Evolutionary conservation across 1,140 invertebrate genomes (phyloP).

Genomic region (Drosophila kurseongensis): DNA sequence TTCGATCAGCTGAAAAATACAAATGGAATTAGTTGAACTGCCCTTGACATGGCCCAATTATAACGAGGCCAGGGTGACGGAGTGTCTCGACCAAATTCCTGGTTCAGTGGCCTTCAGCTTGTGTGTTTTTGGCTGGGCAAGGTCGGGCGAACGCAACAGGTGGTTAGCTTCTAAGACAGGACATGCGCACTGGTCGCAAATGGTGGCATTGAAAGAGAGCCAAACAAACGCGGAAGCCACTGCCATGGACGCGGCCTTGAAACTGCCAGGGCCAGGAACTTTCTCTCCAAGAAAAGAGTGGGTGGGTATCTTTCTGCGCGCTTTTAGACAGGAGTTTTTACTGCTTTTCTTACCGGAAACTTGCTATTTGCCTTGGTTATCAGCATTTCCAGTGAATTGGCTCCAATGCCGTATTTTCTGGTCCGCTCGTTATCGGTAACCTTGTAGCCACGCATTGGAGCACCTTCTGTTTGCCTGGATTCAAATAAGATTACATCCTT

Average conservation of each 20-base stretch:
- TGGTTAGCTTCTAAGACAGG: constrained; percentile 28
- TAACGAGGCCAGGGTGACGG: constrained; percentile 33
- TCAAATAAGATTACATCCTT: constrained; percentile 21
- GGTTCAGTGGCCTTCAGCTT: constrained; percentile 44
- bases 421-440: constrained; percentile 88
- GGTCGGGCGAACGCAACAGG: constrained; percentile 56
- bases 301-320: background rate
- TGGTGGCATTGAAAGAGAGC: constrained; percentile 64
- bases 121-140: constrained; percentile 10
- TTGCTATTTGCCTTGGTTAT: constrained; percentile 88
- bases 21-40: constrained; percentile 22
- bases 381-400: constrained; percentile 87
- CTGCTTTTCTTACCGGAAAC: constrained; percentile 87
- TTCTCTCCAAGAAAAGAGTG: constrained; percentile 4
- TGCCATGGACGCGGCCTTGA: constrained; percentile 69
- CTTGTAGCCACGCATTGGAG: constrained; percentile 89
- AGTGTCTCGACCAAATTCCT: constrained; percentile 13
- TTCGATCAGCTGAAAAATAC: constrained; percentile 56
- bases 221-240: constrained; percentile 63
- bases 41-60: constrained; percentile 51
- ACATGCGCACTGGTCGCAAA: constrained; percentile 53
- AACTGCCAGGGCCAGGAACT: constrained; percentile 50
- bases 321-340: constrained; percentile 6
- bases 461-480: constrained; percentile 11
- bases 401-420: constrained; percentile 89